phyloP scores from a whole-genome alignment of 2,113 vertebrate genomes.

The Oreochromis tanganicae region DNA sequence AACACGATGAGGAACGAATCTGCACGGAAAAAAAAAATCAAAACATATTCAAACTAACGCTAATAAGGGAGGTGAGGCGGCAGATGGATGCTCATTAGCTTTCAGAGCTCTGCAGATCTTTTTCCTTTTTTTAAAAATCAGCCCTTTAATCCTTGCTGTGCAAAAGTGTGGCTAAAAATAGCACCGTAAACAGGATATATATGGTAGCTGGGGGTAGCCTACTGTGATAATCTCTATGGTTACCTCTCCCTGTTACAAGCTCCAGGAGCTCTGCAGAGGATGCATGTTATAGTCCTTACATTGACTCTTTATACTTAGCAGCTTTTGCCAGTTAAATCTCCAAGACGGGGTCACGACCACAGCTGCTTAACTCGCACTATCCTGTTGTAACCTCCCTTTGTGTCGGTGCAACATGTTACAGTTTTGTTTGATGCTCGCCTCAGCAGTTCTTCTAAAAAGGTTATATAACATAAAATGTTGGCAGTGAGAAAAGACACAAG shows the following conservation, averaged over 20 bases:
- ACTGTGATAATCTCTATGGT: slow-evolving; percentile 63
- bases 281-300: not conserved
- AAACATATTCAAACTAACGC: not conserved
- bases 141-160: slow-evolving; percentile 15
- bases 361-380: not conserved
- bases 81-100: slow-evolving; percentile 19
- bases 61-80: not conserved
- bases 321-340: not conserved
- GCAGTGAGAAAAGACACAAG: not conserved
- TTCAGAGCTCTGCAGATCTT: slow-evolving; percentile 11
- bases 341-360: not conserved
- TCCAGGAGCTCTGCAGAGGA: slow-evolving; percentile 15
- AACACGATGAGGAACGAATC: not conserved
- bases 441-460: slow-evolving; percentile 22
- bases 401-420: slow-evolving; percentile 19
- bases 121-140: not conserved
- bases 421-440: slow-evolving; percentile 5
- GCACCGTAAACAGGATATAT: slow-evolving; percentile 64
- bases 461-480: slow-evolving; percentile 53
- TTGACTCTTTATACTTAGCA: not conserved
- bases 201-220: slow-evolving; percentile 46
- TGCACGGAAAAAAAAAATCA: not conserved
- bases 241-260: slow-evolving; percentile 22
- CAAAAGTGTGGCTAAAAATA: slow-evolving; percentile 59
- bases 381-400: slow-evolving; percentile 9